Evolutionary conservation across 2,888 invertebrate species (phyloP), one percentile per base, ranked within the genome.

Genomic region (Deilephila elpenor): DNA sequence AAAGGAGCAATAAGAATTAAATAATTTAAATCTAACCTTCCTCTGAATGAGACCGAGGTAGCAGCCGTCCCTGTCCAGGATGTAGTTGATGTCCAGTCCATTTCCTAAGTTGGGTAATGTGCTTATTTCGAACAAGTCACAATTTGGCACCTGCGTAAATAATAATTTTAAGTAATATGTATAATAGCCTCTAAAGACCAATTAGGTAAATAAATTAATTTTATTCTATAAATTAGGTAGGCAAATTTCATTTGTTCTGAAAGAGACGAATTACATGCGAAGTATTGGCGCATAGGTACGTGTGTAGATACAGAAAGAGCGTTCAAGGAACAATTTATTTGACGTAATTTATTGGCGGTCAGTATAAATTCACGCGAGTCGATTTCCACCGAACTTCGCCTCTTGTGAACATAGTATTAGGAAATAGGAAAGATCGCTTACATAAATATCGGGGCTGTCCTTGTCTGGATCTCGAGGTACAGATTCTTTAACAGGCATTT

Each of bases 101-200:
- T 93, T 94, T 25, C 94, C 92, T 29, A 95, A 80, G 76, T 87
- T 90, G 4, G 97, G 96, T 72, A 97, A 87, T 11, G 89, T 91
- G 17, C 93, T 92, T 59, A 95, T 89, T 87, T 97, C 96, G 83
- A 97, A 98, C 76, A 97, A 84, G 87, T 97, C 97, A 78, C 96
- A 96, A 74, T 96, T 94, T 59, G 97, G 97, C 51, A 97, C 96
- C 96, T 97, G 84, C 20, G 87, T 82, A 71, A 1, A 14, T 44
- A 11, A 44, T 44, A 3, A 44, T 11, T 11, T 44, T 11, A 3
- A 32, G 32, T 32, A 44, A 44, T 44, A 11, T 44, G 44, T 44
- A 44, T 14, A 44, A 44, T 44, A 44, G 14, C 37, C 11, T 11
- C 44, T 3, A 14, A 1, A 44, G 11, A 44, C 44, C 11, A 44